Base-by-base conservation (phyloP, 2,888 invertebrate genomes). In the Drosophila paucipuncta region DNA sequence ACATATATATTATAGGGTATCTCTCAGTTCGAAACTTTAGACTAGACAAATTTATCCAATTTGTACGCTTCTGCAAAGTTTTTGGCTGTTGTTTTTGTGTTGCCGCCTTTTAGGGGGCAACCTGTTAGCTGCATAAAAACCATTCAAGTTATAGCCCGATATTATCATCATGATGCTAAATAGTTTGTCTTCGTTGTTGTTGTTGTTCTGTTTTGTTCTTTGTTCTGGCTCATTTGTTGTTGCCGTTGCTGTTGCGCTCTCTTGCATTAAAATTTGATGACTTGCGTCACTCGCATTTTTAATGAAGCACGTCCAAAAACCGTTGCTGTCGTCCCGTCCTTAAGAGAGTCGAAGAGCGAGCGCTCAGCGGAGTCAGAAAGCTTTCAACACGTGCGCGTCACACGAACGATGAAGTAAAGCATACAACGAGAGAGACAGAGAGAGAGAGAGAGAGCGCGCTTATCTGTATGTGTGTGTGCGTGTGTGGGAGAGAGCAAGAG, bases 261-360 rank as follows among this genome's bases (percentile, higher is more conserved):
- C 28, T 47, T 60, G 62, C 75, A 86, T 90, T 73, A 87, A 88
- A 81, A 67, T 85, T 89, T 90, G 71, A 90, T 86, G 75, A 89
- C 91, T 90, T 90, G 88, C 90, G 90, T 90, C 90, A 90, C 89
- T 82, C 73, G 80, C 81, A 80, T 90, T 83, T 89, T 77, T 81
- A 80, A 86, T 86, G 84, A 75, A 69, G 78, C 82, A 71, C 76
- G 54, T 58, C 67, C 67, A 68, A 39, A 47, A 35, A 58, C 25
- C 13, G 22, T 55, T 35, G 63, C 37, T 1, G 25, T 16, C 4
- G 2, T 35, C 13, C 33, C 33, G 33, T 33, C 4, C 18, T 35
- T 55, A 59, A 53, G 73, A 76, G 83, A 64, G 72, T 33, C 31
- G 25, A 37, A 41, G 16, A 70, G 66, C 54, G 69, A 25, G 54